Evolutionary conservation across 1,140 invertebrate species (phyloP).

Genomic region (Octopus sinensis): DNA sequence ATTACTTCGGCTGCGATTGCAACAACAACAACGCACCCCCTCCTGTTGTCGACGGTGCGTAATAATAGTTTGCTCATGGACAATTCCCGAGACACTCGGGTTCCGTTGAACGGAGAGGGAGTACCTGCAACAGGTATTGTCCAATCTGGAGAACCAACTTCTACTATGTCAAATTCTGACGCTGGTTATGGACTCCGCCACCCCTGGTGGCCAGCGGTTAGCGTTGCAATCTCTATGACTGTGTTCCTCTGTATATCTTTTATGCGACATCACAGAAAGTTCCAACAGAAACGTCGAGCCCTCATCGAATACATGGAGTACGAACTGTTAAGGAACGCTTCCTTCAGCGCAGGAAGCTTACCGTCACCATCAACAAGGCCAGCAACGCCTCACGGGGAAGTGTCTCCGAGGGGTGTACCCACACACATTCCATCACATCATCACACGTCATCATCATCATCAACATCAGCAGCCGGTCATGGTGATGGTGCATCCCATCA

Average conservation of each 20-base stretch:
- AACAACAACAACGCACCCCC: background rate
- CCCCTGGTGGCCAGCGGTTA: conserved; percentile 7
- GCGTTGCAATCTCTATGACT: conserved; percentile 1
- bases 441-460: background rate
- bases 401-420: background rate
- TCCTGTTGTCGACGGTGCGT: background rate
- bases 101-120: background rate
- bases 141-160: background rate
- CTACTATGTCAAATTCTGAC: background rate
- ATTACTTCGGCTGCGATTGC: background rate
- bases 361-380: background rate
- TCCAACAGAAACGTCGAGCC: conserved; percentile 3
- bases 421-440: conserved; percentile 5
- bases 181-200: background rate
- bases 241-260: conserved; percentile 7
- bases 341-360: background rate
- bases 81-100: background rate
- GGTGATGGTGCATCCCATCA: background rate
- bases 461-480: background rate
- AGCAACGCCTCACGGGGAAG: background rate
- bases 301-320: conserved; percentile 13
- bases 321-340: conserved; percentile 1
- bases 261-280: conserved; percentile 5
- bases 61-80: background rate
- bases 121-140: background rate